A percentile compares a stretch with the other conserved stretches of the same genome.
These are phyloP conservation scores for Pseudococcus jackbeardsleyi DNA, from an alignment of 2,888 invertebrate genomes.

Conservation along the genomic window DNA sequence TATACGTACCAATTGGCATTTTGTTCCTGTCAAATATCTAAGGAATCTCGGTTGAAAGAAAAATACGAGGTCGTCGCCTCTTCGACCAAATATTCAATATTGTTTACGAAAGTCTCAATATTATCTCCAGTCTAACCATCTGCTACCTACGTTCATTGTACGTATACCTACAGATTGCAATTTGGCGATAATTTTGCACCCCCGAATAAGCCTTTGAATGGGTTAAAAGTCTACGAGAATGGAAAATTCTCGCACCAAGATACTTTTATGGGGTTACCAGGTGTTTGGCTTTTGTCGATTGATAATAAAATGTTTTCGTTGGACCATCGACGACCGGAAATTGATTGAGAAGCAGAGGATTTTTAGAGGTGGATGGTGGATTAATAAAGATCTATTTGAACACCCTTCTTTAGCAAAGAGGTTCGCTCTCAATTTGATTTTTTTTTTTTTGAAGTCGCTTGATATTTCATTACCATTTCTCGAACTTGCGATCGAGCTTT, in stretches of 20 bases:
- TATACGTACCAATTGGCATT: no score
- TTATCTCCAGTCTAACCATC: not conserved
- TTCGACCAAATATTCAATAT: not conserved
- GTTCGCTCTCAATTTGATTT: no score
- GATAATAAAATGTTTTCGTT: constrained; percentile 13
- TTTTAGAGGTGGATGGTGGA: not conserved
- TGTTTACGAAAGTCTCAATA: not conserved
- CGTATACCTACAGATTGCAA: not conserved
- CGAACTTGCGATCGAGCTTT: not conserved
- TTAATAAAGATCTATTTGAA: no score
- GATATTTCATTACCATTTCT: no score
- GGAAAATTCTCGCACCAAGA: not conserved
- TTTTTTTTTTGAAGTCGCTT: no score
- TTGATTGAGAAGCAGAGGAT: not conserved
- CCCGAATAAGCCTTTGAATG: not conserved
- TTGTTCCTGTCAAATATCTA: not conserved
- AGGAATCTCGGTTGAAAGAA: no score
- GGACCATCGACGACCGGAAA: not conserved
- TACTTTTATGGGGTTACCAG: constrained; percentile 24
- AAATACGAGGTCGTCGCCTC: not conserved
- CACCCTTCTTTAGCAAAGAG: no score
- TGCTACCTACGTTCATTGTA: not conserved
- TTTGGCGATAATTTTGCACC: not conserved
- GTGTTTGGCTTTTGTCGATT: constrained; percentile 16
- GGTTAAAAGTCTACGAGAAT: not conserved